Percentiles rank a stretch among this genome's conserved stretches.
Conservation (phyloP, 1,140 invertebrate genomes). For the Sesamia nonagrioides region DNA sequence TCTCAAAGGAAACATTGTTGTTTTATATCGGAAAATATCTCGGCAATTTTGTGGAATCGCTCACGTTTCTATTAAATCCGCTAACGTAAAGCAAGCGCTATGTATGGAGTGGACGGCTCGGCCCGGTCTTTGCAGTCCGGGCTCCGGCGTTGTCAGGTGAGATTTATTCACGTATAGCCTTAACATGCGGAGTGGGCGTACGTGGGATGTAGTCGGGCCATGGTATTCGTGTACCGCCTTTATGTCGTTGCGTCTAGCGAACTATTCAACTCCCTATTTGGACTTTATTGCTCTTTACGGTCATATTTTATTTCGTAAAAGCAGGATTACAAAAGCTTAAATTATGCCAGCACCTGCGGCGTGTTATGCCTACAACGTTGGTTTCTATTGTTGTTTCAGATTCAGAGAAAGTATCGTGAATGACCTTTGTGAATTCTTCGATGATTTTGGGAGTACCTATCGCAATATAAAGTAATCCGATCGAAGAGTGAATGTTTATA, state of each 20-base stretch:
- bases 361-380: constrained; percentile 51
- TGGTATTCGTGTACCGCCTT: constrained; percentile 67
- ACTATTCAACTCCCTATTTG: constrained; percentile 69
- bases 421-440: constrained; percentile 58
- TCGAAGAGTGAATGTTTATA: constrained; percentile 78
- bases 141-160: constrained; percentile 69
- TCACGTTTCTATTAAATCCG: constrained; percentile 46
- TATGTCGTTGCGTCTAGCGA: constrained; percentile 67
- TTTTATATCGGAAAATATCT: constrained; percentile 27
- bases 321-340: constrained; percentile 57
- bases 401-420: constrained; percentile 21
- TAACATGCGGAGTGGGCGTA: constrained; percentile 72
- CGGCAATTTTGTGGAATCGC: constrained; percentile 35
- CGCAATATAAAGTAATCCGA: constrained; percentile 72
- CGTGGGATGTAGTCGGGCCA: constrained; percentile 70
- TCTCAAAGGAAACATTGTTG: constrained; percentile 35
- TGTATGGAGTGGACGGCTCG: constrained; percentile 58
- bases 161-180: constrained; percentile 75
- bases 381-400: constrained; percentile 8
- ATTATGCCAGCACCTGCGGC: constrained; percentile 55
- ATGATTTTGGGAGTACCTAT: constrained; percentile 57
- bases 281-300: constrained; percentile 70
- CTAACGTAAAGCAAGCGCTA: constrained; percentile 47
- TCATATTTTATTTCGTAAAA: constrained; percentile 63
- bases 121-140: constrained; percentile 48